These are phyloP conservation scores for Drosophila setosimentum DNA, from an alignment of 2,888 invertebrate genomes.

Conservation along the genomic window DNA sequence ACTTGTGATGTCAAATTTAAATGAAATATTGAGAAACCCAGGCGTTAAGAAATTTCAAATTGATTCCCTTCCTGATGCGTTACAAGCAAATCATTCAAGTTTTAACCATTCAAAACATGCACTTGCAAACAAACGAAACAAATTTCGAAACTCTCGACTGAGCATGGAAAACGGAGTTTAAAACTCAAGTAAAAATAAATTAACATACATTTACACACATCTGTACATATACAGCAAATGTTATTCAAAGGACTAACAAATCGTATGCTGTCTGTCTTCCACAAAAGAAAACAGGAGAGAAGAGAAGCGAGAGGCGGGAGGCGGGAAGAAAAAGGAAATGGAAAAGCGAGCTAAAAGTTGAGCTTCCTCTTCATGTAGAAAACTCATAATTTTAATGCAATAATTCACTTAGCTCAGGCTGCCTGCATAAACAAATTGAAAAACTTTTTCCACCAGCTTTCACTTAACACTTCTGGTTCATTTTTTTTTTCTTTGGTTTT, in stretches of 20 bases:
- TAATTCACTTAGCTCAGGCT: constrained; percentile 67
- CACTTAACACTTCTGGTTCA: constrained; percentile 48
- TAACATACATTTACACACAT: neutral
- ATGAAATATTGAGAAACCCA: too few species aligned
- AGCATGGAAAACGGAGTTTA: neutral
- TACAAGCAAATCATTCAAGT: neutral
- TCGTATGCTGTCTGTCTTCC: neutral
- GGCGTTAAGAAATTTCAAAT: too few species aligned
- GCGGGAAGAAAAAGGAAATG: neutral
- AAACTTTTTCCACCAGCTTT: constrained; percentile 70
- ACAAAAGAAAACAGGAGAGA: neutral
- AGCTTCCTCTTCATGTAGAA: constrained; percentile 25
- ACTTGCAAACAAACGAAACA: neutral
- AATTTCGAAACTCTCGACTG: neutral
- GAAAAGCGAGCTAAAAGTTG: constrained; percentile 23
- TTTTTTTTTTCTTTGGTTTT: neutral
- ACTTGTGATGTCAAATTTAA: too few species aligned
- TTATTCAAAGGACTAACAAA: constrained; percentile 19
- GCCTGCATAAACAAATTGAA: constrained; percentile 79
- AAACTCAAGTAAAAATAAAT: constrained; percentile 9
- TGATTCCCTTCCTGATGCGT: neutral
- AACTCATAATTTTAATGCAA: constrained; percentile 72
- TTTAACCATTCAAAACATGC: neutral
- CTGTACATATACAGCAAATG: constrained; percentile 11
- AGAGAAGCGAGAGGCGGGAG: neutral